Base-by-base conservation (phyloP, 2,888 invertebrate genomes). In the Pharmacophagus antenor region DNA sequence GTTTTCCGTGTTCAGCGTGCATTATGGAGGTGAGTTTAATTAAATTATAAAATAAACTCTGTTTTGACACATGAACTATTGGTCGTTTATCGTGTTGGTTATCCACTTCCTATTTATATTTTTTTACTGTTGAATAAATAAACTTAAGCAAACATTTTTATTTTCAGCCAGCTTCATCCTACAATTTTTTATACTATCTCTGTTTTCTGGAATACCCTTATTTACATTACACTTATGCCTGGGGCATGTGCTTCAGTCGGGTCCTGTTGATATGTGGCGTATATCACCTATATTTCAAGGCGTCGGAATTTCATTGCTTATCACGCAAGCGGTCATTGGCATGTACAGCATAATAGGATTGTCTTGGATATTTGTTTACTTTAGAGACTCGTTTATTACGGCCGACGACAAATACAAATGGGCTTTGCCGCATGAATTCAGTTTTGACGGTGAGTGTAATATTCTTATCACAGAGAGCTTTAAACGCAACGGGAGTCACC, bases 221-320 rank as follows among this genome's bases (percentile, higher is more conserved):
- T 93, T 97, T 72, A 96, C 96, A 58, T 91, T 97, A 53, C 96
- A 97, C 82, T 92, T 96, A 81, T 95, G 96, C 69, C 88, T 97
- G 69, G 97, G 98, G 2, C 96, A 97, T 80, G 95, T 96, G 70
- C 87, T 97, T 62, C 94, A 94, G 50, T 93, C 96, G 0, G 97
- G 97, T 0, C 95, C 96, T 1, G 93, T 97, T 62, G 96, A 97
- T 71, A 97, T 97, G 97, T 98, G 97, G 97, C 93, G 93, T 73
- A 97, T 97, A 72, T 97, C 97, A 57, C 98, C 98, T 0, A 93
- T 97, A 69, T 97, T 97, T 79, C 95, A 96, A 88, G 97, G 98
- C 2, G 95, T 97, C 20, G 97, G 97, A 18, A 94, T 97, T 55
- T 94, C 97, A 0, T 83, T 97, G 67, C 92, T 97, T 21, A 82